Conservation (phyloP, 1,140 invertebrate species). For the Dufourea novaeangliae region DNA sequence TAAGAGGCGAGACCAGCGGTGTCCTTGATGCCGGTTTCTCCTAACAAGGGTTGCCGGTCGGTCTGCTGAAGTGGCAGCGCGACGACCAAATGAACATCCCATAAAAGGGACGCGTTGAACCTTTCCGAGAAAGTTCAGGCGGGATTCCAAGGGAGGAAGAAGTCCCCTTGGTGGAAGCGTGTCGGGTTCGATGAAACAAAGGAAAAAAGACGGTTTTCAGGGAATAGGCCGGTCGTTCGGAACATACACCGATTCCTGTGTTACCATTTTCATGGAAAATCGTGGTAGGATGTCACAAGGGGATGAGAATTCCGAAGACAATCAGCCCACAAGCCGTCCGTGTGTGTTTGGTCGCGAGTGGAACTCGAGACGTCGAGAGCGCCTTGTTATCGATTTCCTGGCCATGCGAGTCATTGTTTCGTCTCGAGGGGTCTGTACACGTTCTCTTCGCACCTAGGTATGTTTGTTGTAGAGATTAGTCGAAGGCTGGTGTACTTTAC, state of each 20-base stretch:
- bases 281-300: neutral
- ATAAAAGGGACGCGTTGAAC: slow-evolving; percentile 49
- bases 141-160: slow-evolving; percentile 41
- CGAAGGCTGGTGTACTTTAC: neutral
- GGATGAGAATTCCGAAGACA: neutral
- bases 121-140: slow-evolving; percentile 49
- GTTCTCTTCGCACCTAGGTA: slow-evolving; percentile 1
- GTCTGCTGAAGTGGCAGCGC: slow-evolving; percentile 41
- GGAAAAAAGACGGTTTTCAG: slow-evolving; percentile 25
- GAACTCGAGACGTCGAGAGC: slow-evolving; percentile 15
- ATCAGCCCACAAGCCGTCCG: no score
- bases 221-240: neutral
- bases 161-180: slow-evolving; percentile 12
- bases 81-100: slow-evolving; percentile 49
- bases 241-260: neutral
- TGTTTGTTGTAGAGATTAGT: slow-evolving; percentile 41
- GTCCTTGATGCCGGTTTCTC: slow-evolving; percentile 67
- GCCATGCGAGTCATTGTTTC: slow-evolving; percentile 41
- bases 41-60: slow-evolving; percentile 69
- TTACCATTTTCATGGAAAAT: neutral
- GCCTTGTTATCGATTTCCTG: slow-evolving; percentile 27
- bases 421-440: slow-evolving; percentile 26
- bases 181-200: slow-evolving; percentile 5
- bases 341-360: neutral
- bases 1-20: slow-evolving; percentile 38